Evolutionary conservation across 1,140 invertebrate genomes (phyloP), one percentile per base, ranked within the genome.

Genomic region (Drosophila quadrilineata): DNA sequence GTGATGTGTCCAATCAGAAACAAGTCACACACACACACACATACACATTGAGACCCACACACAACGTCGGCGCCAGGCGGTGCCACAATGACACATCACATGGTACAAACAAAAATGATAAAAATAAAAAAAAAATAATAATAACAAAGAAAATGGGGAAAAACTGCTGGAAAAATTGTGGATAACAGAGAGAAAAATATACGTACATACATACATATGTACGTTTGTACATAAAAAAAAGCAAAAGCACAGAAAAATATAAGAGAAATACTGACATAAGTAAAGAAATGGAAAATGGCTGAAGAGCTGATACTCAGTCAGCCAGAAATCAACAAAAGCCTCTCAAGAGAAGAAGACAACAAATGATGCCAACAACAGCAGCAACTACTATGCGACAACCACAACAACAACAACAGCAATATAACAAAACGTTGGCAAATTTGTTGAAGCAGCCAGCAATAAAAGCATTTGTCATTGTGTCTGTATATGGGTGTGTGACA

Each of bases 1-100:
- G 41, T 73, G 69, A 65, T 75, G 79, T 84, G 79, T 79, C 79
- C 79, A 84, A 84, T 84, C 79, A 84, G 79, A 85, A 84, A 29
- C 68, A 40, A 80, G 71, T 16, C 49, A 36, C 57, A 71, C 28
- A 14, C 22, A 46, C 49, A 38, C 14, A 40, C 53, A 24, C n/a
- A 66, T 28, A 9, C 48, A n/a, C n/a, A n/a, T n/a, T n/a, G n/a
- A n/a, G 24, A 22, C 29, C 9, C 43, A 29, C 31, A 41, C 22
- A 48, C 50, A 38, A 6, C 19, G 24, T n/a, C n/a, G n/a, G n/a
- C n/a, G n/a, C n/a, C n/a, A n/a, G n/a, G n/a, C n/a, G n/a, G n/a
- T n/a, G n/a, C n/a, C n/a, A 46, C 43, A 46, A 46, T 31, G 28
- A 10, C 45, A 49, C 29, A 31, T 9, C 35, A 10, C 49, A 60